Evolutionary conservation across 2,888 invertebrate genomes (phyloP).

Genomic region (Salticus scenicus): DNA sequence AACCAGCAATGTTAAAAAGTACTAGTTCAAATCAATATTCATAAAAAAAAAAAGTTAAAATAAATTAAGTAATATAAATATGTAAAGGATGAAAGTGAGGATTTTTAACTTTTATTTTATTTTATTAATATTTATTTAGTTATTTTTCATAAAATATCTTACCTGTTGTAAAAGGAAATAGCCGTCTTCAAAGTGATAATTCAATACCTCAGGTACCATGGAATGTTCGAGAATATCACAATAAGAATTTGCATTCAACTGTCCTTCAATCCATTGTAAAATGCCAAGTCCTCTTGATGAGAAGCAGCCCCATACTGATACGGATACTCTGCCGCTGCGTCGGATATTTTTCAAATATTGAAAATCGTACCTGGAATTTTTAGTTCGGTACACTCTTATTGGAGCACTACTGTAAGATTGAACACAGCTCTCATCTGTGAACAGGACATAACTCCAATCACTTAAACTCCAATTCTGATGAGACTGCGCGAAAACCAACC

Average conservation of each 20-base stretch:
- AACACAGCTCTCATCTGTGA: constrained; percentile 9
- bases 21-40: too few relatives aligned
- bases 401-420: neutral
- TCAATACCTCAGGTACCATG: neutral
- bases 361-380: neutral
- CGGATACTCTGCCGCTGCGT: too few relatives aligned
- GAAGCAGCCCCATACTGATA: neutral
- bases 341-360: too few relatives aligned
- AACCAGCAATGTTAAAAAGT: too few relatives aligned
- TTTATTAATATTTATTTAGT: too few relatives aligned
- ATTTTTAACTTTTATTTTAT: too few relatives aligned
- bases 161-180: neutral
- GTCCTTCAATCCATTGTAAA: neutral
- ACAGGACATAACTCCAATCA: neutral
- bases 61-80: too few relatives aligned
- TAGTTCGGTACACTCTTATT: neutral
- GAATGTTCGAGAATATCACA: neutral
- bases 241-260: neutral
- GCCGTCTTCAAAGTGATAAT: neutral
- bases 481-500: too few relatives aligned
- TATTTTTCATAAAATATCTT: neutral
- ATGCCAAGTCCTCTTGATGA: neutral
- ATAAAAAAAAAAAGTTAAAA: too few relatives aligned
- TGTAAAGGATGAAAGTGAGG: too few relatives aligned
- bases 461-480: neutral